phyloP scores from a whole-genome alignment of 2,113 vertebrate species.

The Rynchops niger region DNA sequence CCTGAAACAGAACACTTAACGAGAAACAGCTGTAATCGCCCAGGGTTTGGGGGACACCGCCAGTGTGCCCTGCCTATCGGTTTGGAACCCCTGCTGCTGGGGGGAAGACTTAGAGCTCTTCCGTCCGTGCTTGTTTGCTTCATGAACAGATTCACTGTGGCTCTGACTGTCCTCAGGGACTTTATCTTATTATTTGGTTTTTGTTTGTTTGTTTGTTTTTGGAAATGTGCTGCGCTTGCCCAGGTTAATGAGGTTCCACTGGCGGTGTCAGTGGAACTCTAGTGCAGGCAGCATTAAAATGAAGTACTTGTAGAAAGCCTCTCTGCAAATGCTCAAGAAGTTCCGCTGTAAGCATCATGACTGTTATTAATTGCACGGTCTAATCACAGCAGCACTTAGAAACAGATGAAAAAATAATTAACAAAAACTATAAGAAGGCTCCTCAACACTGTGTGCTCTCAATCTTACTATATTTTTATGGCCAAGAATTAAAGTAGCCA shows the following conservation, averaged over 20 bases:
- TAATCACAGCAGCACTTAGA: not conserved
- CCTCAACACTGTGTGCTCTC: not conserved
- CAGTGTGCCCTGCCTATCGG: accelerated
- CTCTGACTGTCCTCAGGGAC: not conserved
- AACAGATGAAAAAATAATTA: not conserved
- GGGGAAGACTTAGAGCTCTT: not conserved
- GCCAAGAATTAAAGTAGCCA: not conserved
- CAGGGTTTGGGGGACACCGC: not conserved
- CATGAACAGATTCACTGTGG: not conserved
- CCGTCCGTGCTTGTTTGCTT: not conserved
- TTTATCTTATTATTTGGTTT: not conserved
- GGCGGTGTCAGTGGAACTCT: not conserved
- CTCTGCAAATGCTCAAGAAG: not conserved
- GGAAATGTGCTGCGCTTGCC: not conserved
- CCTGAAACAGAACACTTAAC: not conserved
- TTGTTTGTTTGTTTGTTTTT: not conserved
- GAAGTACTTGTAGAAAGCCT: not conserved
- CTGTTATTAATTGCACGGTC: not conserved
- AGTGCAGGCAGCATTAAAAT: not conserved
- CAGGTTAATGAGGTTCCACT: not conserved
- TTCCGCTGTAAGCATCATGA: not conserved
- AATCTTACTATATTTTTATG: not conserved
- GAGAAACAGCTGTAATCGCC: not conserved
- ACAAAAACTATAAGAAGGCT: not conserved
- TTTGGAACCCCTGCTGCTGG: not conserved